A percentile compares a stretch with the other conserved stretches of the same genome.
Evolutionary conservation across 2,888 invertebrate genomes (phyloP).

Genomic region (Heliconius ismenius): DNA sequence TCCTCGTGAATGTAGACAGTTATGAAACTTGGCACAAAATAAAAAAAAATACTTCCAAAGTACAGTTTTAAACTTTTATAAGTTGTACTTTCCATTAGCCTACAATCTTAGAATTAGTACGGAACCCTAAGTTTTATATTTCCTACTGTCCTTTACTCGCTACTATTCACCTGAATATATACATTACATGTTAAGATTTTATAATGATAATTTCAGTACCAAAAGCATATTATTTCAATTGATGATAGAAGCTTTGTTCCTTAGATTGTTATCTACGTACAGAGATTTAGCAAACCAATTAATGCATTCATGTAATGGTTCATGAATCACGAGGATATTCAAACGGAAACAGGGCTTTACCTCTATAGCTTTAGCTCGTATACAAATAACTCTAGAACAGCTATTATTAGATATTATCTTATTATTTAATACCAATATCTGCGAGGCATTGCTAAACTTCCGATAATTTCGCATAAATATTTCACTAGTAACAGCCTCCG

Average conservation of each 20-base stretch:
- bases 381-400: slow-evolving; percentile 9
- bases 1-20: not conserved
- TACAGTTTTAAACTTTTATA: no score
- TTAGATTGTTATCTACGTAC: not conserved
- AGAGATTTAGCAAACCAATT: slow-evolving; percentile 14
- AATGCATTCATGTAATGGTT: slow-evolving; percentile 7
- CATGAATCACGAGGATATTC: slow-evolving; percentile 12
- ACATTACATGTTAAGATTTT: no score
- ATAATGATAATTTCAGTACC: not conserved
- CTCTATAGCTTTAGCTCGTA: not conserved
- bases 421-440: not conserved
- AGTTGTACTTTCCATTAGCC: no score
- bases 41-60: no score
- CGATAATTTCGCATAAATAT: not conserved
- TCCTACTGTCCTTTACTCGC: no score
- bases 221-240: not conserved
- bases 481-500: not conserved
- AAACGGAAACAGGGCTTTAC: slow-evolving; percentile 2
- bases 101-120: no score
- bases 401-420: slow-evolving; percentile 7
- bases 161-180: no score
- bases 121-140: no score
- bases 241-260: not conserved
- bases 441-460: not conserved
- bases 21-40: not conserved